A percentile compares a stretch with the other conserved stretches of the same genome.
These are phyloP conservation scores for Tachyglossus aculeatus DNA, from an alignment of 2,797 vertebrate genomes.

Conservation along the genomic window DNA sequence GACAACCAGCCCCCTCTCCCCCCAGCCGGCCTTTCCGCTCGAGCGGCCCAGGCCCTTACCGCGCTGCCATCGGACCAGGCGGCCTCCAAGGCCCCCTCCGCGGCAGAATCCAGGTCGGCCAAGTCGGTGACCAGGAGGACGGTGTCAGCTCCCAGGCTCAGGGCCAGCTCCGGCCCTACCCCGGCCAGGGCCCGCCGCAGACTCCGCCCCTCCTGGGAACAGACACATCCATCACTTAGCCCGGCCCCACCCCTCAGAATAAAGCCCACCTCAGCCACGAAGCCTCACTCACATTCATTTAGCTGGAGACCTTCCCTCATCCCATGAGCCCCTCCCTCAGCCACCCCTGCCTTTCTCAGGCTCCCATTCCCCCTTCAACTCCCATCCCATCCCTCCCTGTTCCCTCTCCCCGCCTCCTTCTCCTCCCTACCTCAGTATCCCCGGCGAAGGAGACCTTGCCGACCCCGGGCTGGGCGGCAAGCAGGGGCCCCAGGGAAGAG, in stretches of 20 bases:
- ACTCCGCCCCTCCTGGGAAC: conserved; percentile 74
- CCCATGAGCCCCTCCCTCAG: not conserved
- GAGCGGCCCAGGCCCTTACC: conserved; percentile 18
- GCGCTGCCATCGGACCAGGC: conserved; percentile 55
- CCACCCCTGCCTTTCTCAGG: no score
- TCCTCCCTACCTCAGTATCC: conserved; percentile 71
- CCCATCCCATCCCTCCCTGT: not conserved
- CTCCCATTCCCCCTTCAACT: not conserved
- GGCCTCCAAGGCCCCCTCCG: conserved; percentile 78
- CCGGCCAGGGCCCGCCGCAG: conserved; percentile 77
- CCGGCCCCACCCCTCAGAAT: rapidly evolving
- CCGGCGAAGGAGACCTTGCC: conserved; percentile 82
- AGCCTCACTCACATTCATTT: no score
- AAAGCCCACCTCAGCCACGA: not conserved
- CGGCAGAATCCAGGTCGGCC: conserved; percentile 85
- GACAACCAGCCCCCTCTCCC: not conserved
- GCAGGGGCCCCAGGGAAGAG: conserved; percentile 56
- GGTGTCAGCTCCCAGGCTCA: conserved; percentile 61
- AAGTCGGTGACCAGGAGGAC: conserved; percentile 85
- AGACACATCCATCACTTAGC: not conserved
- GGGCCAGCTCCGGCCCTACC: conserved; percentile 69
- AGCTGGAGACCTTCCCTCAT: not conserved
- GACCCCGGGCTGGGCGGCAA: conserved; percentile 73
- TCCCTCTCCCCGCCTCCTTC: not conserved
- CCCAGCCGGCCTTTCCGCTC: no score